A percentile compares a stretch with the other conserved stretches of the same genome.
Evolutionary conservation across 1,140 invertebrate species (phyloP).

Genomic region (Pogonognathellus flavescens): DNA sequence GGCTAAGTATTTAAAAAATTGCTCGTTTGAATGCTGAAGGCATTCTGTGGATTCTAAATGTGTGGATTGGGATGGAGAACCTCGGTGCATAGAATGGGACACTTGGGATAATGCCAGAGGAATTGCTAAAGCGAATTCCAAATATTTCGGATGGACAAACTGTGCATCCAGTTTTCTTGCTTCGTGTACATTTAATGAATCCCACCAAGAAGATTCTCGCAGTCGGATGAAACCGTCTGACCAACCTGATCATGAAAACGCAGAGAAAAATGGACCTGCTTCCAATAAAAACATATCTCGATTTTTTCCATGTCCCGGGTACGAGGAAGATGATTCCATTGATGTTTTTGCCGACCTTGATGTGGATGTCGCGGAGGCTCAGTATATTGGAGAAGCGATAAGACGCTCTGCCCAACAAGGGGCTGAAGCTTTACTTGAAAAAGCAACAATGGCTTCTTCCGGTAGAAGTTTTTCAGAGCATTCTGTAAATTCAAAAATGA

Average conservation of each 20-base stretch:
- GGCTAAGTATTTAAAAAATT: neutral
- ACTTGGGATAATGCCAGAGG: slow-evolving; percentile 22
- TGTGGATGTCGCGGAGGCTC: neutral
- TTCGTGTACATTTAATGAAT: slow-evolving; percentile 36
- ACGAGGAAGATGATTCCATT: slow-evolving; percentile 20
- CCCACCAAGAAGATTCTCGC: neutral
- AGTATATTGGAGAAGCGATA: slow-evolving; percentile 24
- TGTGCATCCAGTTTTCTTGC: slow-evolving; percentile 45
- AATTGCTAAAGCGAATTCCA: neutral
- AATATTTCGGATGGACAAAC: slow-evolving; percentile 47
- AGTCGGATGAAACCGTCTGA: neutral
- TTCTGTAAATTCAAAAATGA: neutral
- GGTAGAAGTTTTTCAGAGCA: neutral
- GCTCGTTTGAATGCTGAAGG: neutral
- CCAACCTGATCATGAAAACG: too few species aligned
- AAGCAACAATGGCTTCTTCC: too few species aligned
- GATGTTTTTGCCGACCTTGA: neutral
- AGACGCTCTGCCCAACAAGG: neutral
- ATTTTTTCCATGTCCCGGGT: neutral
- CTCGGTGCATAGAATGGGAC: slow-evolving; percentile 22
- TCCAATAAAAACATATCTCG: too few species aligned
- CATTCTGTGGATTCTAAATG: neutral
- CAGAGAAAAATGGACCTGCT: neutral
- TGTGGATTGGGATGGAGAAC: slow-evolving; percentile 1
- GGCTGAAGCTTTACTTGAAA: neutral